These are phyloP conservation scores for Cosmopolites sordidus DNA, from an alignment of 2,888 invertebrate species.

Conservation along the genomic window DNA sequence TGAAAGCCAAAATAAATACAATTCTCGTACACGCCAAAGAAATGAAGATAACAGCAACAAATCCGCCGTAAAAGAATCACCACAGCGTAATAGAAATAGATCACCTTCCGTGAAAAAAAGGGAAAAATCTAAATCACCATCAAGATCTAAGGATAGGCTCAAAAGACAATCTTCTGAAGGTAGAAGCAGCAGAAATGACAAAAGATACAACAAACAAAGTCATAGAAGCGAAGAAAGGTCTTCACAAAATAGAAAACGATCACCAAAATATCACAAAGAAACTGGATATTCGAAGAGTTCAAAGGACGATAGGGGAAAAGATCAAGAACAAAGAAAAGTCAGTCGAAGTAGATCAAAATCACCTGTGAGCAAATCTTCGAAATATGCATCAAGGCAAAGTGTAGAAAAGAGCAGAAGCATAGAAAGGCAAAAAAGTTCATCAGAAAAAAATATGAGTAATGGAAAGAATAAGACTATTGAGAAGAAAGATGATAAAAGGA, in stretches of 20 bases:
- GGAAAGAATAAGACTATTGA: conserved; percentile 5
- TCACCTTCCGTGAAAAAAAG: conserved; percentile 6
- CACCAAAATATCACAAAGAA: conserved; percentile 5
- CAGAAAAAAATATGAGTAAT: neutral
- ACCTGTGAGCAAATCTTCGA: neutral
- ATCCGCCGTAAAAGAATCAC: conserved; percentile 3
- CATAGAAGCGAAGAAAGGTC: conserved; percentile 5
- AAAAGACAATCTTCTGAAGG: conserved; percentile 11
- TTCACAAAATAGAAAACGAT: neutral
- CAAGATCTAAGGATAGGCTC: conserved; percentile 29
- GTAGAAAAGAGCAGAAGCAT: conserved; percentile 1
- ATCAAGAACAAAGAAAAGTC: conserved; percentile 4
- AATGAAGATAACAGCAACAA: conserved; percentile 4
- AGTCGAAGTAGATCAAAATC: conserved; percentile 9
- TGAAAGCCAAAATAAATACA: conserved; percentile 30
- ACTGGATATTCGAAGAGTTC: neutral
- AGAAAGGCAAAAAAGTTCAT: neutral
- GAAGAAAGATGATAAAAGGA: neutral
- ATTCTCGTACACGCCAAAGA: conserved; percentile 8
- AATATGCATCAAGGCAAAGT: neutral
- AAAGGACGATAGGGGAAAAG: neutral
- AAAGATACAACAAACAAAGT: neutral
- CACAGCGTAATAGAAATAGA: conserved; percentile 3
- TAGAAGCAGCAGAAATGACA: neutral
- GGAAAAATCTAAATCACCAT: conserved; percentile 30